These are phyloP conservation scores for Tetheella fluctuosa DNA, from an alignment of 2,888 invertebrate genomes.

Conservation along the genomic window DNA sequence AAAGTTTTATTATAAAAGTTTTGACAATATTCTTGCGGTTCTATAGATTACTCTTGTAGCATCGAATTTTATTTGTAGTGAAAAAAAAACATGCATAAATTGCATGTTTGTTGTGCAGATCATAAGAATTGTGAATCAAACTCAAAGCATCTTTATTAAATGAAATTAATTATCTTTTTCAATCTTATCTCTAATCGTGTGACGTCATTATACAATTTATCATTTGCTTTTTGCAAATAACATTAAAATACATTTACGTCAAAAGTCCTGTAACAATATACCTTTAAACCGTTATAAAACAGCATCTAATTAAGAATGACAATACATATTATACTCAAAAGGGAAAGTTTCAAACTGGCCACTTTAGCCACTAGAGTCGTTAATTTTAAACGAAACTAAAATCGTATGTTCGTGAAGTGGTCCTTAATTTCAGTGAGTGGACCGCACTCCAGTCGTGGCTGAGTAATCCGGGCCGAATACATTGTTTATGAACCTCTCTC, in stretches of 20 bases:
- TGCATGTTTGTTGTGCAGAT: neutral
- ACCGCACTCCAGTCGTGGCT: constrained; percentile 23
- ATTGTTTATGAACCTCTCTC: constrained; percentile 37
- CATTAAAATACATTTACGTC: too few species aligned
- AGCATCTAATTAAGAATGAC: neutral
- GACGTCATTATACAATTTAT: too few species aligned
- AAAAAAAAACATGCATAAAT: neutral
- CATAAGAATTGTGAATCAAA: neutral
- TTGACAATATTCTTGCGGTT: constrained; percentile 14
- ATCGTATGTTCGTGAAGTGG: constrained; percentile 21
- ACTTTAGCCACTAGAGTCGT: neutral
- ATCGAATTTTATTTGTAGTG: too few species aligned
- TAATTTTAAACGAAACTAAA: constrained; percentile 21
- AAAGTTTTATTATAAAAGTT: constrained; percentile 22
- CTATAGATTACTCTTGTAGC: constrained; percentile 13
- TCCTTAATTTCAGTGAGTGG: constrained; percentile 21
- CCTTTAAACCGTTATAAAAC: neutral
- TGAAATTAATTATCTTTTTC: too few species aligned
- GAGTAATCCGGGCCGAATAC: constrained; percentile 28
- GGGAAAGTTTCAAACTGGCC: constrained; percentile 3
- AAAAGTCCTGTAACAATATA: too few species aligned
- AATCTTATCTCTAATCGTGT: too few species aligned
- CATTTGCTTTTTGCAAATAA: too few species aligned
- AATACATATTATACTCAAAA: neutral
- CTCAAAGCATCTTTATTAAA: too few species aligned